These are phyloP conservation scores for Amblyraja radiata DNA, from an alignment of 2,797 vertebrate genomes.

Conservation along the genomic window DNA sequence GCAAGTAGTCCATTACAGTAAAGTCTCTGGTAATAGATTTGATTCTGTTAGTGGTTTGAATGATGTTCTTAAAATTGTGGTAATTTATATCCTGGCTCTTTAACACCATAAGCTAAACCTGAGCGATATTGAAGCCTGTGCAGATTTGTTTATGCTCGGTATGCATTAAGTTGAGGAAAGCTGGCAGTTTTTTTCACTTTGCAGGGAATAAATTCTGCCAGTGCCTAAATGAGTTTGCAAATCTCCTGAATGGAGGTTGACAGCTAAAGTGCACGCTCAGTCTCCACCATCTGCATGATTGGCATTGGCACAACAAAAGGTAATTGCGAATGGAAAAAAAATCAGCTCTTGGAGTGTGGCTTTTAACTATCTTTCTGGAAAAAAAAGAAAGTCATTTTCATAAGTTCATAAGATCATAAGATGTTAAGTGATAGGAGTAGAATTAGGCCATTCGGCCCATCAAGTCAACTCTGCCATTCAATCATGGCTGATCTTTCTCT, in stretches of 20 bases:
- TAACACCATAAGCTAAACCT: neutral
- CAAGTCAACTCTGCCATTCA: too few species aligned
- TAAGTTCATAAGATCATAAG: too few species aligned
- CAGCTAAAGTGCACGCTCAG: neutral
- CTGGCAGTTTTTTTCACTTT: neutral
- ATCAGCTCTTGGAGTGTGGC: neutral
- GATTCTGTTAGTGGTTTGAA: conserved; percentile 27
- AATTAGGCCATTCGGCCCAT: too few species aligned
- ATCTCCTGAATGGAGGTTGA: conserved; percentile 22
- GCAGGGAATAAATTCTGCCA: conserved; percentile 2
- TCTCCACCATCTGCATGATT: neutral
- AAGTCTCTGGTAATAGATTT: conserved; percentile 14
- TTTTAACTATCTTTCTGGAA: neutral
- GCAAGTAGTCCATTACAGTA: neutral
- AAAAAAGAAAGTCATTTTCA: neutral
- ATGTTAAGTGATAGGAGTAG: too few species aligned
- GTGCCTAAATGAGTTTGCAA: conserved; percentile 12
- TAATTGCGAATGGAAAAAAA: neutral
- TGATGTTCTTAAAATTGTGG: neutral
- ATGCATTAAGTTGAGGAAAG: neutral
- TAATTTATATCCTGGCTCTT: conserved; percentile 24
- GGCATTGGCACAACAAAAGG: conserved; percentile 13
- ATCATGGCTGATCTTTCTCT: too few species aligned
- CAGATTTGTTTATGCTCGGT: neutral
- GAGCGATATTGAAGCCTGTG: neutral